Conservation (phyloP, 1,140 invertebrate genomes). For the Drosophila simulans region DNA sequence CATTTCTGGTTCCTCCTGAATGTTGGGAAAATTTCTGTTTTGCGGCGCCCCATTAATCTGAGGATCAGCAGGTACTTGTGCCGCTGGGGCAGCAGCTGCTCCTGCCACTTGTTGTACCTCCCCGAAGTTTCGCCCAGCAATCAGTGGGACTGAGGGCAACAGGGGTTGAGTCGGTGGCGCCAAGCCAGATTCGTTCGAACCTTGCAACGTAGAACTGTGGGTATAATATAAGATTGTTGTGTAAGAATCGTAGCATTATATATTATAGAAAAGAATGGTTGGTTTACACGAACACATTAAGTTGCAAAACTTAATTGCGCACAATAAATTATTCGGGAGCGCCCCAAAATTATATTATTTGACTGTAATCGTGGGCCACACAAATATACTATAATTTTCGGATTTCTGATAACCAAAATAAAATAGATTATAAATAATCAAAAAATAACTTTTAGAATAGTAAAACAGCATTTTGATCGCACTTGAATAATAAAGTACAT, state of each 20-base stretch:
- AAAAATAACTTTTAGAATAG: background rate
- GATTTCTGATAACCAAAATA: slow-evolving; percentile 21
- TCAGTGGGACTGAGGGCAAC: slow-evolving; percentile 29
- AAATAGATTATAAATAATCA: slow-evolving; percentile 4
- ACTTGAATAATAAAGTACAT: background rate
- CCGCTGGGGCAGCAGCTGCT: slow-evolving; percentile 26
- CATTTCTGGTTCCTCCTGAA: slow-evolving; percentile 86
- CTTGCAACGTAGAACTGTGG: slow-evolving; percentile 9
- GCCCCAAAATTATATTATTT: background rate
- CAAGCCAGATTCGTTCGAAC: slow-evolving; percentile 14
- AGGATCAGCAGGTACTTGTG: slow-evolving; percentile 12
- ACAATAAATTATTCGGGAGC: background rate
- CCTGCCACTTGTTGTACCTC: slow-evolving; percentile 23
- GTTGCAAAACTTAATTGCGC: background rate
- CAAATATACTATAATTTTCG: slow-evolving; percentile 2
- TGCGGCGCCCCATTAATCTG: background rate
- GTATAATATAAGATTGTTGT: background rate
- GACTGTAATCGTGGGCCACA: background rate
- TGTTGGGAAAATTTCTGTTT: slow-evolving; percentile 72
- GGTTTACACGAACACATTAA: background rate
- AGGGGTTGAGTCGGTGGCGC: slow-evolving; percentile 35
- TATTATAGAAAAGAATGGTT: background rate
- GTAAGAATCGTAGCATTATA: too few relatives aligned
- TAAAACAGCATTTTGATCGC: background rate
- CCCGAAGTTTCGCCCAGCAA: slow-evolving; percentile 1